These are phyloP conservation scores for Gobio occitaniae DNA, from an alignment of 2,797 vertebrate species.

Conservation along the genomic window DNA sequence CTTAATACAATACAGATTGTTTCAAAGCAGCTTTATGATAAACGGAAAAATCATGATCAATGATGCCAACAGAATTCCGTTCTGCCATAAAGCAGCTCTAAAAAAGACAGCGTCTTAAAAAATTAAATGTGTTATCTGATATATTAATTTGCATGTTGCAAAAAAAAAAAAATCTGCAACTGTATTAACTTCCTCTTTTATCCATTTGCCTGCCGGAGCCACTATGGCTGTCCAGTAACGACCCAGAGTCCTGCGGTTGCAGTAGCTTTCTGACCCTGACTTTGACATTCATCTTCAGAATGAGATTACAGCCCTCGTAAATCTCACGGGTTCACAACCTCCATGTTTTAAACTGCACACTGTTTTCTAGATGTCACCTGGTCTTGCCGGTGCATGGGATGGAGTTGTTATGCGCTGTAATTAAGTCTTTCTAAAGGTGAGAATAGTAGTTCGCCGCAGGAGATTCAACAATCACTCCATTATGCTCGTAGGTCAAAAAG, in stretches of 20 bases:
- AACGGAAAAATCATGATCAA: too few relatives aligned
- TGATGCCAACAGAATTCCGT: too few relatives aligned
- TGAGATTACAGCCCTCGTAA: conserved; percentile 41
- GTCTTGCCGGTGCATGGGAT: not conserved
- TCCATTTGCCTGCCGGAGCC: conserved; percentile 8
- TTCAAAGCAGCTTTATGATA: too few relatives aligned
- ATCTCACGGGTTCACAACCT: conserved; percentile 36
- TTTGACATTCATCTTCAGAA: conserved; percentile 50
- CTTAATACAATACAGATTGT: too few relatives aligned
- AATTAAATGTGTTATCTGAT: not conserved
- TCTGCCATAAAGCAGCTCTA: too few relatives aligned
- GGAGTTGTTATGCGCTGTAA: conserved; percentile 25
- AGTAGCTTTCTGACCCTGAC: conserved; percentile 37
- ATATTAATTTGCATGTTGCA: not conserved
- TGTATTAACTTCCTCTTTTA: not conserved
- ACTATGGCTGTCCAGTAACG: conserved; percentile 17
- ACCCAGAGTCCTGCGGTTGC: conserved; percentile 25
- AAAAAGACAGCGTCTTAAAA: too few relatives aligned
- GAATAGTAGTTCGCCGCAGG: conserved; percentile 34
- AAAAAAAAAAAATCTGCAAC: not conserved
- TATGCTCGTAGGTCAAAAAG: not conserved
- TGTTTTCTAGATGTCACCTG: not conserved
- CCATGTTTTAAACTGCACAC: conserved; percentile 21
- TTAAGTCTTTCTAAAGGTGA: conserved; percentile 51
- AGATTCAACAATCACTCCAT: conserved; percentile 17